Base-by-base conservation (phyloP, 1,140 invertebrate genomes). In the Lasioglossum albipes region DNA sequence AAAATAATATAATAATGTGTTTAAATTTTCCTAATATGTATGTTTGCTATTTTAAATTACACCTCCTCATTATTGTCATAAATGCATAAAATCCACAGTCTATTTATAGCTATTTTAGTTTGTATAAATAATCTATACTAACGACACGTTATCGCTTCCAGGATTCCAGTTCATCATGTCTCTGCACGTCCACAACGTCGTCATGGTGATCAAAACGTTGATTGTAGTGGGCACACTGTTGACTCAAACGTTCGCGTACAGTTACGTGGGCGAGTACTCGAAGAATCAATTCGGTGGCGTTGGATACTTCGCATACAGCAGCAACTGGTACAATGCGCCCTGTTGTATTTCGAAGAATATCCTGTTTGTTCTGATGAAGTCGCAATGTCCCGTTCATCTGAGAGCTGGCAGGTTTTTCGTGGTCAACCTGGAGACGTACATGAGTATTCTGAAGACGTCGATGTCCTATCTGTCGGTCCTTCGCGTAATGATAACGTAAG, bases 391-490 rank as follows among this genome's bases (percentile, higher is more conserved):
- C 0, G 52, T 76, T 36, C 59, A 75, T 7, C 20, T 86, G 10
- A 61, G 12, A 4, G 84, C 84, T 61, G 80, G 67, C 27, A 75
- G 42, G 54, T 73, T 75, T 4, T 65, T 86, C 13, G 36, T 75
- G 0, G 31, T 86, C 9, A 86, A 86, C 7, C 52, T 85, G 22
- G 57, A 73, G 41, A 85, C 84, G 13, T 86, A 79, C 27, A 78
- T 73, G 84, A 85, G 67, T 59, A 85, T 86, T 4, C 7, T 85
- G 13, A 86, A 79, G 73, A 79, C 84, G 1, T 85, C 84, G 27
- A 49, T 83, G n/a, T 86, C 84, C 3, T 86, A 86, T 22, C 20
- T 86, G 0, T 86, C 85, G 9, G 72, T 86, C 10, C 41, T 86
- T 0, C 84, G 84, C 7, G 69, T 86, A 20, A 86, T 86, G 84